These are phyloP conservation scores for Ctenochaetus hawaiiensis DNA, from an alignment of 2,797 vertebrate species.

Conservation along the genomic window DNA sequence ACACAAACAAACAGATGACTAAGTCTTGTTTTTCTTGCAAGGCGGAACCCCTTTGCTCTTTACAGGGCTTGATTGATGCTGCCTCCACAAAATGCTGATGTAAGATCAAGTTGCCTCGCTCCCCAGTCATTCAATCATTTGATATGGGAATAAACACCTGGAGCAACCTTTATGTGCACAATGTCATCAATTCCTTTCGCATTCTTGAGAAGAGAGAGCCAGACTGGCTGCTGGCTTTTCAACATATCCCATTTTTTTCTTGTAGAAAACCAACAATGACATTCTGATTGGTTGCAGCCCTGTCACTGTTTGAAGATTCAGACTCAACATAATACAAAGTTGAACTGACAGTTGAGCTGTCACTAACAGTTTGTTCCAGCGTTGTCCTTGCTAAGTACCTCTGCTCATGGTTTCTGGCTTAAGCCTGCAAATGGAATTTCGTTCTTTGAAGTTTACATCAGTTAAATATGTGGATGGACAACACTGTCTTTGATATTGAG, in stretches of 20 bases:
- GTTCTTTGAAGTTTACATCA: constrained; percentile 50
- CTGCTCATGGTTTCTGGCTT: constrained; percentile 37
- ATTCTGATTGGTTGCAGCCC: constrained; percentile 77
- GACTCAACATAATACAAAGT: constrained; percentile 57
- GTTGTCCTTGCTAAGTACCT: constrained; percentile 28
- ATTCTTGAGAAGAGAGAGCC: constrained; percentile 36
- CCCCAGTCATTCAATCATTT: constrained; percentile 33
- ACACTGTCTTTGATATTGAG: constrained; percentile 28
- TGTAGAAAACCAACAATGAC: constrained; percentile 61
- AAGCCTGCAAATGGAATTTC: constrained; percentile 34
- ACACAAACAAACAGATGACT: constrained; percentile 57
- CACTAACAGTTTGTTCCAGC: constrained; percentile 43
- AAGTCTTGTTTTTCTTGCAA: constrained; percentile 57
- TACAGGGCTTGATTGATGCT: constrained; percentile 48
- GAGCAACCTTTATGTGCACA: constrained; percentile 30
- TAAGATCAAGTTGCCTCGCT: constrained; percentile 52
- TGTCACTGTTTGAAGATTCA: constrained; percentile 72
- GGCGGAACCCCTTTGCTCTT: constrained; percentile 44
- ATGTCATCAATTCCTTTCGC: constrained; percentile 37
- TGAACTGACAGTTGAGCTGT: constrained; percentile 63
- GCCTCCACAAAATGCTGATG: constrained; percentile 52
- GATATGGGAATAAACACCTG: constrained; percentile 52
- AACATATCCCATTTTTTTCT: constrained; percentile 45
- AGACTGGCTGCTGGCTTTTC: constrained; percentile 51
- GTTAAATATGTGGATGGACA: constrained; percentile 36